Conservation (phyloP, 2,888 invertebrate genomes). For the Drosophila rubida region DNA sequence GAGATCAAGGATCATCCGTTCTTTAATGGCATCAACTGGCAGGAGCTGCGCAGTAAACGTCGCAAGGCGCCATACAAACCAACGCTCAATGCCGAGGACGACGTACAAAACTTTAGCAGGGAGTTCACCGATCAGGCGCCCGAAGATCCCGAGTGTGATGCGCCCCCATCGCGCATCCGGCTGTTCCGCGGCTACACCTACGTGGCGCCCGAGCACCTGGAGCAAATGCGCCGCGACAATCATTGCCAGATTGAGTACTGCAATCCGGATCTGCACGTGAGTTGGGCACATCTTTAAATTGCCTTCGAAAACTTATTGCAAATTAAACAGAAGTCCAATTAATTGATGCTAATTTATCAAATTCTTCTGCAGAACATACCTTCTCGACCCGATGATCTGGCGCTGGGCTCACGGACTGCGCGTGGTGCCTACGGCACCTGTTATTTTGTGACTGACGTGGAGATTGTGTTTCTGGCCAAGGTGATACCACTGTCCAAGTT, state of each 20-base stretch:
- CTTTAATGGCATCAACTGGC: constrained; percentile 94
- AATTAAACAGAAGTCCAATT: no score
- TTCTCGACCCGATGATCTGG: constrained; percentile 67
- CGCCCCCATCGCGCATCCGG: constrained; percentile 93
- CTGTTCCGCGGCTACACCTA: constrained; percentile 97
- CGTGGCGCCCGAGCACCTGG: constrained; percentile 90
- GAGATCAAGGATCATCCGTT: constrained; percentile 96
- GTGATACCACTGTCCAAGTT: constrained; percentile 78
- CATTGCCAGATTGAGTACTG: constrained; percentile 74
- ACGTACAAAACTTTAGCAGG: constrained; percentile 98
- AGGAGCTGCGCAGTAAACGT: constrained; percentile 90
- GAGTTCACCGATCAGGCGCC: constrained; percentile 97
- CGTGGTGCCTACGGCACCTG: constrained; percentile 79
- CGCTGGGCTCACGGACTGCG: constrained; percentile 65
- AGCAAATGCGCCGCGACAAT: constrained; percentile 59
- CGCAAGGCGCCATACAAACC: constrained; percentile 96
- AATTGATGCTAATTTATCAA: not conserved
- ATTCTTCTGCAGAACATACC: constrained; percentile 65
- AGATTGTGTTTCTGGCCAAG: constrained; percentile 73
- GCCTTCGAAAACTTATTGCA: not conserved
- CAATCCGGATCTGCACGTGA: constrained; percentile 73
- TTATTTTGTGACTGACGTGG: constrained; percentile 72
- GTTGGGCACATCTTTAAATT: not conserved
- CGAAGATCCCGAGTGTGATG: constrained; percentile 95
- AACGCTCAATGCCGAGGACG: constrained; percentile 92